Conservation (phyloP, 92 coral and sea anemone species). For the Montipora capitata region DNA sequence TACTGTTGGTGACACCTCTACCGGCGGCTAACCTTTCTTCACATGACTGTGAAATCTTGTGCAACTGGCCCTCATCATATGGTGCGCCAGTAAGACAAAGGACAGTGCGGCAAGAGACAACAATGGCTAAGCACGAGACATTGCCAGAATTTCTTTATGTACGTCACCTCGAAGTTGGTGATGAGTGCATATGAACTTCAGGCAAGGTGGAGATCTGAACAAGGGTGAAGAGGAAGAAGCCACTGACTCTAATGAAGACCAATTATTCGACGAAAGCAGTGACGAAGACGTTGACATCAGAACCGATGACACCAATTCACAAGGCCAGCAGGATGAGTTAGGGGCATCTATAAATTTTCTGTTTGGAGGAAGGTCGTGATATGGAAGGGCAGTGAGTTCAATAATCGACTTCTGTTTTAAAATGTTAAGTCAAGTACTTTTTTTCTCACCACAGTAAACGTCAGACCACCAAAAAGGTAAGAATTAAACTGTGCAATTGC, state of each 20-base stretch:
- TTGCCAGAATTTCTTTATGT: slow-evolving; percentile 48
- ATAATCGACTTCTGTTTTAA: no score
- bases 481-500: no score
- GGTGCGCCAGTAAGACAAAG: slow-evolving; percentile 77
- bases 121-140: slow-evolving; percentile 71
- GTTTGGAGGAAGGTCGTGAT: slow-evolving; percentile 70
- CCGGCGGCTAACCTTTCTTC: slow-evolving; percentile 58
- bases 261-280: slow-evolving; percentile 70
- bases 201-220: background rate
- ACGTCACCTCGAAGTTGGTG: slow-evolving; percentile 53
- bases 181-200: background rate
- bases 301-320: slow-evolving; percentile 48
- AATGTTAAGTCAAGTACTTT: no score
- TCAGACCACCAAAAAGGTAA: no score
- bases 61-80: slow-evolving; percentile 66
- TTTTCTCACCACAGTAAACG: no score
- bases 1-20: slow-evolving; percentile 39
- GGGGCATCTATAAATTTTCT: slow-evolving; percentile 66
- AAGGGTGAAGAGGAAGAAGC: slow-evolving; percentile 40
- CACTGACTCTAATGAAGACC: slow-evolving; percentile 46
- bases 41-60: slow-evolving; percentile 60
- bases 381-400: slow-evolving; percentile 20
- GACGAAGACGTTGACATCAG: slow-evolving; percentile 72
- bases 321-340: slow-evolving; percentile 60
- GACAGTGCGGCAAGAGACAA: slow-evolving; percentile 77